Base-by-base conservation (phyloP, 2,888 invertebrate species). In the Elaeidobius kamerunicus region DNA sequence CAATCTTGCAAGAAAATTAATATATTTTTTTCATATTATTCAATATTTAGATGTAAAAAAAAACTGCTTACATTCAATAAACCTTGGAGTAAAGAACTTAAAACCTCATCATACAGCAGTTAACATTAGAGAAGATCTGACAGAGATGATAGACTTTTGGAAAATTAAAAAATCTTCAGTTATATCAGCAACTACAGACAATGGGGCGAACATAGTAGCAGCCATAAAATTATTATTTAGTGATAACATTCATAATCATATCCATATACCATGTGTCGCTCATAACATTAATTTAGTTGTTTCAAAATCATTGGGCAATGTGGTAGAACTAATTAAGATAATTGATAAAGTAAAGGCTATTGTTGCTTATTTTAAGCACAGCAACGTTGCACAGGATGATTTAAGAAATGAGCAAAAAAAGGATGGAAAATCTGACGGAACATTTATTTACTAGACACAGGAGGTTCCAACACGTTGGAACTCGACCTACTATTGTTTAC, bases 341-440 rank as follows among this genome's bases (percentile, higher is more conserved):
- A 43, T 43, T 14, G 30, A 30, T 4, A 43, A 43, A 43, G 30
- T 43, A 16, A 43, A 43, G 41, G 30, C n/a, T n/a, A 27, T 45
- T 45, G 23, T 45, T 5, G 45, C 45, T 36, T 45, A 45, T 23
- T 45, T 45, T 15, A 45, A 45, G 15, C 36, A 45, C n/a, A 45
- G 36, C 16, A 45, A 20, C 14, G 27, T 36, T 17, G 45, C 45
- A 15, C 45, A 45, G 23, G 45, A 45, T 23, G 23, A 45, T 23
- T 32, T 45, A 12, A 45, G 45, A 14, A 19, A 19, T 36, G 45
- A 45, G 15, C 45, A 35, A 20, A 23, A 14, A 36, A 45, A 36
- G 18, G 45, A 45, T 12, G 45, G 45, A 20, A 45, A 36, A 45
- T 17, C 35, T 23, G 19, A 45, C 15, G 45, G 45, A 15, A 45